phyloP scores from a whole-genome alignment of 2,888 invertebrate genomes.

The Lasioglossum malachurum region DNA sequence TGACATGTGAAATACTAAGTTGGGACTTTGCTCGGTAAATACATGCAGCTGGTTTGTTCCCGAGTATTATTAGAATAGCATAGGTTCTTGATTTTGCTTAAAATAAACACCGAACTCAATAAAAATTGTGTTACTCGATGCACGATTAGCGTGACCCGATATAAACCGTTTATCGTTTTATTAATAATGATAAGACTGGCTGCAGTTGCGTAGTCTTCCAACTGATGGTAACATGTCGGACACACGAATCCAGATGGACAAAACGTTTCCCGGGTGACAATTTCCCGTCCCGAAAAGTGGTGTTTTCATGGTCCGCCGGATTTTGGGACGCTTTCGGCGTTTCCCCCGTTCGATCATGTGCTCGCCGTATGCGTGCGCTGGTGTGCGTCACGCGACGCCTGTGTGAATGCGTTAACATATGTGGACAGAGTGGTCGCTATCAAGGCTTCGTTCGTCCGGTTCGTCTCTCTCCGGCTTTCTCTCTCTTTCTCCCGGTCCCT shows the following conservation, averaged over 20 bases:
- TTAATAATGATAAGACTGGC: not conserved
- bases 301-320: conserved; percentile 41
- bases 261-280: conserved; percentile 21
- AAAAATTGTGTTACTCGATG: not conserved
- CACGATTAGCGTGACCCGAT: not conserved
- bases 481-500: conserved; percentile 51
- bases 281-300: conserved; percentile 33
- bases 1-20: not conserved
- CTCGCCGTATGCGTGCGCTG: conserved; percentile 57
- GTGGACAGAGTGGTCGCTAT: conserved; percentile 72
- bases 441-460: conserved; percentile 68
- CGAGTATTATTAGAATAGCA: not conserved
- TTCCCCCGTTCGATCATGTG: conserved; percentile 64
- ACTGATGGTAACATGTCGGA: not conserved
- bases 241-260: conserved; percentile 14
- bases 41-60: not conserved
- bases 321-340: conserved; percentile 57
- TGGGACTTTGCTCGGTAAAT: not conserved
- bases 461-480: conserved; percentile 53
- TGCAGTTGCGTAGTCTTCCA: not conserved
- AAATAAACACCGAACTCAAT: not conserved
- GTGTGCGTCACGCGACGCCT: conserved; percentile 62
- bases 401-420: conserved; percentile 71
- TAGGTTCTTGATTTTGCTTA: not conserved
- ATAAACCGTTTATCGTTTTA: not conserved